These are phyloP conservation scores for Alosa alosa DNA, from an alignment of 2,113 vertebrate genomes.

Conservation along the genomic window DNA sequence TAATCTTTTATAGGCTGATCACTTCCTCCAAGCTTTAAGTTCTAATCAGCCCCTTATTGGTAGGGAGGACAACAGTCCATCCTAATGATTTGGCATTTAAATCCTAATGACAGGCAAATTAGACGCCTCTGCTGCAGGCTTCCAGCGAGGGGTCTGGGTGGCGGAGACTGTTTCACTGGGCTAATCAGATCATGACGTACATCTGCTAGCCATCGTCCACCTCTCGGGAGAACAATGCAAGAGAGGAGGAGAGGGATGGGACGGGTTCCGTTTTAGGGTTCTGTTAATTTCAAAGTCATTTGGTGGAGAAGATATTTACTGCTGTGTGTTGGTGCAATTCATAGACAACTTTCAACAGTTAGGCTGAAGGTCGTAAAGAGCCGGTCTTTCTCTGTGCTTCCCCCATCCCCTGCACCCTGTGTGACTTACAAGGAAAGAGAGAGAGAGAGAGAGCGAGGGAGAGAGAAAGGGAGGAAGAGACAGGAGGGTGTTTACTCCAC, in stretches of 20 bases:
- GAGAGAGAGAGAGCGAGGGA: neutral
- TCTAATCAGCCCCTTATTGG: neutral
- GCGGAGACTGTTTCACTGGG: neutral
- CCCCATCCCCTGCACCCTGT: neutral
- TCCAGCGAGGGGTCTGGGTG: neutral
- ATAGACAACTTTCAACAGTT: neutral
- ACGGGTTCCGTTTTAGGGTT: neutral
- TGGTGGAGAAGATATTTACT: too few relatives aligned
- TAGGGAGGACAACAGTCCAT: neutral
- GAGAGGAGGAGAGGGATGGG: neutral
- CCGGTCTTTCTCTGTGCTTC: neutral
- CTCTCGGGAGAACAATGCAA: neutral
- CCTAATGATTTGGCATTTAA: neutral
- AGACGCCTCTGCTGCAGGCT: neutral
- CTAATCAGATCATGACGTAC: neutral
- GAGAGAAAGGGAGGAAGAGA: neutral
- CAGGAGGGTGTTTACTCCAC: neutral
- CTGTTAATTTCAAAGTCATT: too few relatives aligned
- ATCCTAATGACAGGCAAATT: neutral
- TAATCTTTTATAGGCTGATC: too few relatives aligned
- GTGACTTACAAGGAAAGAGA: neutral
- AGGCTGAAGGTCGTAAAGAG: neutral
- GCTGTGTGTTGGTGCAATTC: too few relatives aligned
- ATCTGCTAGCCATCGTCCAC: neutral
- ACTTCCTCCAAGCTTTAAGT: neutral